Evolutionary conservation across 2,888 invertebrate genomes (phyloP).

Genomic region (Melipona beecheii): DNA sequence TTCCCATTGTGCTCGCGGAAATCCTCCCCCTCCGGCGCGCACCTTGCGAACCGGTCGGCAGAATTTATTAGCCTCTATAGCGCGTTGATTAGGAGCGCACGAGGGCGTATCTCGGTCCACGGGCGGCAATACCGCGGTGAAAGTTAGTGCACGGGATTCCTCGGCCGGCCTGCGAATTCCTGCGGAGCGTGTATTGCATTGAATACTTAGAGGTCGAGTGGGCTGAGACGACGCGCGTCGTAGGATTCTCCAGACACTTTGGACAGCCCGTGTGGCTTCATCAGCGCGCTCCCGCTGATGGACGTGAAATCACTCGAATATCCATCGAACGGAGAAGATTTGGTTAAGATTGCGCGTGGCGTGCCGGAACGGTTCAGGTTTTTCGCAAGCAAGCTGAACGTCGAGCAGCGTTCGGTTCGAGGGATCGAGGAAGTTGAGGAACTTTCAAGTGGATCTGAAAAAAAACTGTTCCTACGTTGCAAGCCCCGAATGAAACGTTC

Average conservation of each 20-base stretch:
- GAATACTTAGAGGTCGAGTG: background rate
- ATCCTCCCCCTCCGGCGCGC: background rate
- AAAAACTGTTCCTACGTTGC: too few relatives aligned
- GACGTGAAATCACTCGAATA: too few relatives aligned
- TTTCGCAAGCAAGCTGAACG: too few relatives aligned
- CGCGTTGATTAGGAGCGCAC: constrained; percentile 17
- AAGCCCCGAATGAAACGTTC: too few relatives aligned
- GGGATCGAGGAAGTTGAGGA: too few relatives aligned
- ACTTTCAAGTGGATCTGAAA: too few relatives aligned
- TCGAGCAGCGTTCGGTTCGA: too few relatives aligned
- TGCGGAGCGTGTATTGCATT: constrained; percentile 31
- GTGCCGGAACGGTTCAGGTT: too few relatives aligned
- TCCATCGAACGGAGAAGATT: too few relatives aligned
- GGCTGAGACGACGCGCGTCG: constrained; percentile 9
- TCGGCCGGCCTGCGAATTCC: constrained; percentile 10
- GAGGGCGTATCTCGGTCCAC: background rate
- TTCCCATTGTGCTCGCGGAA: background rate
- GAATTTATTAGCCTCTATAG: constrained; percentile 26
- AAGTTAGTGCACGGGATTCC: constrained; percentile 26
- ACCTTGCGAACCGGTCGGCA: too few relatives aligned
- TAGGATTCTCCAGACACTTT: constrained; percentile 25
- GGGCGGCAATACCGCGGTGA: constrained; percentile 2
- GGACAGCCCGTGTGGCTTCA: constrained; percentile 21
- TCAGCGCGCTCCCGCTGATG: too few relatives aligned
- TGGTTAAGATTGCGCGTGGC: too few relatives aligned